Evolutionary conservation across 2,888 invertebrate species (phyloP).

Genomic region (Escarpia spicata): DNA sequence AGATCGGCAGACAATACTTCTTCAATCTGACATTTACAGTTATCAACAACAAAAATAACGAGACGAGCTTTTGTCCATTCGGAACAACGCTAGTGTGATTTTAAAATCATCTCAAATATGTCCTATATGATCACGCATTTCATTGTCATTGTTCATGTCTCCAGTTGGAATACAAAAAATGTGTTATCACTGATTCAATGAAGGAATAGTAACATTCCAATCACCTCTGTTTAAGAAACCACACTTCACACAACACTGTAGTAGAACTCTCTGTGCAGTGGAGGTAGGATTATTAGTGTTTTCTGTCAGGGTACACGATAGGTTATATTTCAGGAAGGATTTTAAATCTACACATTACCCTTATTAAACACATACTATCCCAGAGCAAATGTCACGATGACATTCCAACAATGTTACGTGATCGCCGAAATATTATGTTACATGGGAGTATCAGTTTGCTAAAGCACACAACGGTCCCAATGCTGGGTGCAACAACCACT

Average conservation of each 20-base stretch:
- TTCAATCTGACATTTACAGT: constrained; percentile 9
- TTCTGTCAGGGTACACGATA: not conserved
- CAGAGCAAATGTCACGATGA: not conserved
- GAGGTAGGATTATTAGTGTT: not conserved
- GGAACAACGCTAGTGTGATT: not conserved
- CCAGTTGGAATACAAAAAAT: not conserved
- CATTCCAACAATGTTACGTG: not conserved
- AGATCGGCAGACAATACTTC: not conserved
- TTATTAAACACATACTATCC: not conserved
- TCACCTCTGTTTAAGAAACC: not conserved
- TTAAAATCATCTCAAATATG: not conserved
- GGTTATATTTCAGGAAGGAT: not conserved
- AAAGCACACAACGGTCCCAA: not conserved
- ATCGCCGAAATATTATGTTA: not conserved
- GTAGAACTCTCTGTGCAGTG: not conserved
- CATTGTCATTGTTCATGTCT: not conserved
- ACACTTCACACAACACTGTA: not conserved
- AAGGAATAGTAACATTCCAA: not conserved
- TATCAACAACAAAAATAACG: not conserved
- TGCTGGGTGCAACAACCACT: not conserved
- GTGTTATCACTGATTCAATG: not conserved
- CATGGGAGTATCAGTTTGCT: not conserved
- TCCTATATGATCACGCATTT: not conserved
- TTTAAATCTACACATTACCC: not conserved
- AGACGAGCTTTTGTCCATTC: not conserved